Evolutionary conservation across 64 coral and sea anemone species (phyloP).

Genomic region (Porites lutea): DNA sequence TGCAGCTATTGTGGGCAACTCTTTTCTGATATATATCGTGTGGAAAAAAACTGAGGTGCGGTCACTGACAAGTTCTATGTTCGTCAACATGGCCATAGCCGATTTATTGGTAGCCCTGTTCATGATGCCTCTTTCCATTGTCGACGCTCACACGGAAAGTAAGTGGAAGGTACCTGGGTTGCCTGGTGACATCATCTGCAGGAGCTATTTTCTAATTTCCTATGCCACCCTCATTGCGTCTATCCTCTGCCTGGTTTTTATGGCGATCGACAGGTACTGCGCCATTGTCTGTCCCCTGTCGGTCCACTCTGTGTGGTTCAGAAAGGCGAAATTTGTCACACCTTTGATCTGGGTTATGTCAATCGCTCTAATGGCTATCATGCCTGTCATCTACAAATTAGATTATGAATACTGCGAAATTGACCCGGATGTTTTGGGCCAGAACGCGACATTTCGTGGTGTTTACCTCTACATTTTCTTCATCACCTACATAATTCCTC

Average conservation of each 20-base stretch:
- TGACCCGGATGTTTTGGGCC: neutral
- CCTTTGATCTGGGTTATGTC: conserved; percentile 31
- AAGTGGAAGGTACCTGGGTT: conserved; percentile 19
- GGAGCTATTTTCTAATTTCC: neutral
- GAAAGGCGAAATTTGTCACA: conserved; percentile 28
- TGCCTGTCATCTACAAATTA: neutral
- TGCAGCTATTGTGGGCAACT: too few species aligned
- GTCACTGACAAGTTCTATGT: too few species aligned
- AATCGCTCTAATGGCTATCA: conserved; percentile 11
- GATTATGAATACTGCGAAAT: neutral
- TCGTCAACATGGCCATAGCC: too few species aligned
- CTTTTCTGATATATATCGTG: too few species aligned
- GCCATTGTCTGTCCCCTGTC: conserved; percentile 25
- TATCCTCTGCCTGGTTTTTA: conserved; percentile 15
- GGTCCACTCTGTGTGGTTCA: conserved; percentile 3
- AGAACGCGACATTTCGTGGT: too few species aligned
- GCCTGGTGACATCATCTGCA: conserved; percentile 19
- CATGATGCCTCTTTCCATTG: neutral
- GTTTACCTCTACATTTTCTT: too few species aligned
- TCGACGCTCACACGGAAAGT: neutral
- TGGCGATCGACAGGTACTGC: conserved; percentile 42
- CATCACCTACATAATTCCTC: too few species aligned
- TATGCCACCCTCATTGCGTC: conserved; percentile 39
- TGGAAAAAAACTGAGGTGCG: too few species aligned
- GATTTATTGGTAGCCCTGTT: too few species aligned